Evolutionary conservation across 2,888 invertebrate species (phyloP).

Genomic region (Coremacera marginata): DNA sequence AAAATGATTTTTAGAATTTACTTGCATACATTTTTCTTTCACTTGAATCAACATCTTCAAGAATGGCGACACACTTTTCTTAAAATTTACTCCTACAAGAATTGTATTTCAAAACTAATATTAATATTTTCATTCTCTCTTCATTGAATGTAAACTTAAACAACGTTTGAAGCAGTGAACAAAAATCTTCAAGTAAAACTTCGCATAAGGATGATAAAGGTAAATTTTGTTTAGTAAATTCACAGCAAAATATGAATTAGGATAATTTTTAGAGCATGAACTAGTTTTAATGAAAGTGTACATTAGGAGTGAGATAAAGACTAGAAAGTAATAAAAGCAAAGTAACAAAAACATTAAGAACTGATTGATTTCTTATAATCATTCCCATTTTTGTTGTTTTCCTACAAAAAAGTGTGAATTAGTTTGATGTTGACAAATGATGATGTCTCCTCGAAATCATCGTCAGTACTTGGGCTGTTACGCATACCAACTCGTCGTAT

Average conservation of each 20-base stretch:
- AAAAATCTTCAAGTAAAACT: constrained; percentile 60
- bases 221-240: constrained; percentile 57
- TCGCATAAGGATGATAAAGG: constrained; percentile 69
- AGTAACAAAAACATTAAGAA: constrained; percentile 1
- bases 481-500: no score
- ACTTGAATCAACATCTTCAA: constrained; percentile 6
- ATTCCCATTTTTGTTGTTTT: constrained; percentile 7
- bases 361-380: background rate
- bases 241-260: constrained; percentile 24
- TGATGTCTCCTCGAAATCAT: background rate
- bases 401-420: constrained; percentile 59
- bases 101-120: constrained; percentile 13
- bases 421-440: constrained; percentile 48
- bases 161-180: constrained; percentile 53
- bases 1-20: constrained; percentile 7
- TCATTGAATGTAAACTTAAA: constrained; percentile 15
- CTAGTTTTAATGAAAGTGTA: constrained; percentile 20
- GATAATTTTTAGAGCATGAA: constrained; percentile 19
- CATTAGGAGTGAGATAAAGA: constrained; percentile 31
- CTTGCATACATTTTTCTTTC: constrained; percentile 2
- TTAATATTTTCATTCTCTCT: constrained; percentile 26
- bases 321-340: constrained; percentile 29
- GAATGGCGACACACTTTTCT: background rate
- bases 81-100: background rate
- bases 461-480: no score